These are phyloP conservation scores for Enteromius fasciolatus DNA, from an alignment of 2,797 vertebrate genomes.

Conservation along the genomic window DNA sequence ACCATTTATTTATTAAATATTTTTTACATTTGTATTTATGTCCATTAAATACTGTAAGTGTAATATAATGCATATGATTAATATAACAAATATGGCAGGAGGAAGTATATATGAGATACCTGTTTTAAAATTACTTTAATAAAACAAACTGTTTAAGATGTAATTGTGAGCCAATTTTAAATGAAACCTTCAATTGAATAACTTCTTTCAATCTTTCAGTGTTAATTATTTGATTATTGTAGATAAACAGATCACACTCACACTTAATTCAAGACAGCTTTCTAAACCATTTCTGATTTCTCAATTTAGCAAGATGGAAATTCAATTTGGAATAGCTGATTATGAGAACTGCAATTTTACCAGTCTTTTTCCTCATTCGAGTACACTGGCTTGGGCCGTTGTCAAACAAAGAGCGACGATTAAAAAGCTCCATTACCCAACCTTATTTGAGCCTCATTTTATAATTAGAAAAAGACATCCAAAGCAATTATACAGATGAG, in stretches of 20 bases:
- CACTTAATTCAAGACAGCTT: neutral
- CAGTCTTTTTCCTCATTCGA: conserved; percentile 57
- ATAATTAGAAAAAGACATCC: conserved; percentile 77
- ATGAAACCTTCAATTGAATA: neutral
- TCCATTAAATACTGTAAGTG: neutral
- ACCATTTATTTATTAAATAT: neutral
- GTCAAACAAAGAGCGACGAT: conserved; percentile 58
- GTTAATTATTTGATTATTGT: neutral
- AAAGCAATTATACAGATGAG: conserved; percentile 68
- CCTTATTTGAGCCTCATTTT: conserved; percentile 74
- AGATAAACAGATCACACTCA: neutral
- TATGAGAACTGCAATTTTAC: conserved; percentile 58
- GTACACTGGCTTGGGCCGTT: conserved; percentile 58
- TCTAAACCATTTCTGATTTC: conserved; percentile 51
- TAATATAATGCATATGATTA: too few species aligned
- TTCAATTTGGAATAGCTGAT: conserved; percentile 59
- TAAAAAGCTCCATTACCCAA: conserved; percentile 73
- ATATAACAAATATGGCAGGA: neutral
- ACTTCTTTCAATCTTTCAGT: neutral
- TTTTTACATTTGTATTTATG: neutral
- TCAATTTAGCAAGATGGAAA: conserved; percentile 56
- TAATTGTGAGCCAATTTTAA: neutral
- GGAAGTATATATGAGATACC: neutral
- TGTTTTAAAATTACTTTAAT: neutral
- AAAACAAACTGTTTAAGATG: neutral